These are phyloP conservation scores for Sturmia bella DNA, from an alignment of 2,888 invertebrate species.

Conservation along the genomic window DNA sequence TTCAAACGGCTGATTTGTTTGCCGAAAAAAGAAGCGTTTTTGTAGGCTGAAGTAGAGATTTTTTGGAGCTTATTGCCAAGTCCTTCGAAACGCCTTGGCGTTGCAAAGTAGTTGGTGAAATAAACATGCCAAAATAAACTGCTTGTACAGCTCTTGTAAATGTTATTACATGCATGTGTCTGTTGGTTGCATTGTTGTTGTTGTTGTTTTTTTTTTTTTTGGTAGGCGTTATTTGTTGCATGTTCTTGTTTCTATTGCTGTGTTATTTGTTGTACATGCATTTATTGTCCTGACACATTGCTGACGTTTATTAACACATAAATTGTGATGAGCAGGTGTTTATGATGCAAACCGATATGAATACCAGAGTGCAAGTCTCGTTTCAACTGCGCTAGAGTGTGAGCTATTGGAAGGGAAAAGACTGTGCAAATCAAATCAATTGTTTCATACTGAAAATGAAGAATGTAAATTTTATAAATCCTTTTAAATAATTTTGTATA, in stretches of 20 bases:
- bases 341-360: constrained; percentile 59
- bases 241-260: constrained; percentile 59
- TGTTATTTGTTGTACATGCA: constrained; percentile 59
- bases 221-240: constrained; percentile 68
- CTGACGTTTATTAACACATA: constrained; percentile 74
- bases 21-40: no score
- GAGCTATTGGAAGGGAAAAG: not conserved
- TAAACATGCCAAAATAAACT: not conserved
- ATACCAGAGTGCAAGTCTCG: constrained; percentile 1
- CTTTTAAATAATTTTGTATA: constrained; percentile 35
- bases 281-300: constrained; percentile 72
- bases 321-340: constrained; percentile 74
- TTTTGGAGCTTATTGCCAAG: no score
- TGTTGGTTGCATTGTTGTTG: not conserved
- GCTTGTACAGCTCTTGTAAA: constrained; percentile 3
- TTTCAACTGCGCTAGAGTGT: not conserved
- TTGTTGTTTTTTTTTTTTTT: constrained; percentile 37
- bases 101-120: not conserved
- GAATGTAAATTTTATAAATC: not conserved
- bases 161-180: not conserved
- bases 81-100: not conserved
- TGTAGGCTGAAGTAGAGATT: no score
- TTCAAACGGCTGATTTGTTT: no score
- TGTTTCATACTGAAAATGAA: constrained; percentile 24
- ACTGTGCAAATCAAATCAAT: constrained; percentile 27